A percentile compares a stretch with the other conserved stretches of the same genome.
phyloP scores from a whole-genome alignment of 37 sponge, comb jelly and placozoan species.

The Beroe ovata region DNA sequence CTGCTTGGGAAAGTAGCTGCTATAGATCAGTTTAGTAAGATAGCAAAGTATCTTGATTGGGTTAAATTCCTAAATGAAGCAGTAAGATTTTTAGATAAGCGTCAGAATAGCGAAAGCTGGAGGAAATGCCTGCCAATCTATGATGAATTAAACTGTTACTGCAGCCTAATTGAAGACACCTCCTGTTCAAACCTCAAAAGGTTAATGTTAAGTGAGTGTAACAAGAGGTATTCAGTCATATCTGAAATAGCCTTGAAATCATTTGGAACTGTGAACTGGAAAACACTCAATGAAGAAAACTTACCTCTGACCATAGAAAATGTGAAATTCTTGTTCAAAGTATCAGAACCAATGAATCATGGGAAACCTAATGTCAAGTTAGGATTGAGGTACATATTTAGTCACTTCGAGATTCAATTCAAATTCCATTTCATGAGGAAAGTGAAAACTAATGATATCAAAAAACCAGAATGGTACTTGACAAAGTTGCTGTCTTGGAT shows the following conservation, averaged over 20 bases:
- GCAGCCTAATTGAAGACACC: slow-evolving; percentile 23
- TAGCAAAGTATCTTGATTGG: slow-evolving; percentile 63
- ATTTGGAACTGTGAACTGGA: slow-evolving; percentile 38
- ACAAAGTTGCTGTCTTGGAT: slow-evolving; percentile 53
- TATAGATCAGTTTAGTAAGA: slow-evolving; percentile 31
- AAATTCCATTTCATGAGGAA: slow-evolving; percentile 59
- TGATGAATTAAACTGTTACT: slow-evolving; percentile 55
- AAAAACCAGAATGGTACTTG: slow-evolving; percentile 58
- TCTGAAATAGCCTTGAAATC: slow-evolving; percentile 38
- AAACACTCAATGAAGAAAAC: background rate
- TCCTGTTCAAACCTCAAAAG: slow-evolving; percentile 29
- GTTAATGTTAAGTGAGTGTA: slow-evolving; percentile 29
- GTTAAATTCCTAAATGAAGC: slow-evolving; percentile 59
- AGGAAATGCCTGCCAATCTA: slow-evolving; percentile 57
- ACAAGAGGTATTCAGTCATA: background rate
- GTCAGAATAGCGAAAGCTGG: slow-evolving; percentile 16
- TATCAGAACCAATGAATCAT: slow-evolving; percentile 29
- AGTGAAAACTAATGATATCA: slow-evolving; percentile 57
- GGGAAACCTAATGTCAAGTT: slow-evolving; percentile 47
- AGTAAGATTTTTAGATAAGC: slow-evolving; percentile 25
- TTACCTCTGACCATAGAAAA: background rate
- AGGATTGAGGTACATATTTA: slow-evolving; percentile 21
- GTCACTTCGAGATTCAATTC: slow-evolving; percentile 44
- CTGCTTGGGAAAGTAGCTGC: slow-evolving; percentile 12
- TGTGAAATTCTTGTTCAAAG: slow-evolving; percentile 25